These are phyloP conservation scores for Halictus rubicundus DNA, from an alignment of 1,140 invertebrate species.

Conservation along the genomic window DNA sequence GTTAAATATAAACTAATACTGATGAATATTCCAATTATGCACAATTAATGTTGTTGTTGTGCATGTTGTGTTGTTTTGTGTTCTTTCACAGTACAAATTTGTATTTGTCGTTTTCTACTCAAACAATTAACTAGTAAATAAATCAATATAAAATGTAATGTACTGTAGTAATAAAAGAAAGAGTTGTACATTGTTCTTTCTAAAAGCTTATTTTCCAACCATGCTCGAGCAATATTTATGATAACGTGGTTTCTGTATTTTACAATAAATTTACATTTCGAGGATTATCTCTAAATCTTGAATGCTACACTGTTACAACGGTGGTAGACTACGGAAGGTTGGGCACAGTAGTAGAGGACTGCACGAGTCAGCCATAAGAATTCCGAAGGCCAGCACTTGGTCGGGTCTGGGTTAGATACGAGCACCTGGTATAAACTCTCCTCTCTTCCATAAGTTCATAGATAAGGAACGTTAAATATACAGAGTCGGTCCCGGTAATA, in stretches of 20 bases:
- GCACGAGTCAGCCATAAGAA: constrained; percentile 48
- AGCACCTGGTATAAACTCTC: constrained; percentile 4
- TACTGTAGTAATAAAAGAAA: too few relatives aligned
- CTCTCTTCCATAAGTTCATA: constrained; percentile 3
- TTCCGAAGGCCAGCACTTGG: constrained; percentile 15
- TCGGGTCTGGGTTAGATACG: constrained; percentile 28
- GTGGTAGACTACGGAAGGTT: background rate
- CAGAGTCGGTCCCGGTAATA: background rate
- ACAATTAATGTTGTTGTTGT: too few relatives aligned
- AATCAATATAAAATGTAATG: too few relatives aligned
- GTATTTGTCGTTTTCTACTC: too few relatives aligned
- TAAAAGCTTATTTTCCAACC: too few relatives aligned
- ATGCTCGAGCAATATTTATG: too few relatives aligned
- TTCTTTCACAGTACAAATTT: too few relatives aligned
- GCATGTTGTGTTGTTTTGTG: too few relatives aligned
- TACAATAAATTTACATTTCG: background rate
- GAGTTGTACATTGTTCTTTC: too few relatives aligned
- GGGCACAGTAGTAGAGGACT: constrained; percentile 24
- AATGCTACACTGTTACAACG: background rate
- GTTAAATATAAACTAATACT: too few relatives aligned
- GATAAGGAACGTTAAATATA: constrained; percentile 17
- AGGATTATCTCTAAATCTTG: constrained; percentile 9
- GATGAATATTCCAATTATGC: too few relatives aligned
- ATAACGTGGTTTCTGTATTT: background rate
- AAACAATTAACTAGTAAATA: too few relatives aligned